A percentile compares a stretch with the other conserved stretches of the same genome.
phyloP scores from a whole-genome alignment of 1,140 invertebrate species.

The Pemphigus obesinymphae region DNA sequence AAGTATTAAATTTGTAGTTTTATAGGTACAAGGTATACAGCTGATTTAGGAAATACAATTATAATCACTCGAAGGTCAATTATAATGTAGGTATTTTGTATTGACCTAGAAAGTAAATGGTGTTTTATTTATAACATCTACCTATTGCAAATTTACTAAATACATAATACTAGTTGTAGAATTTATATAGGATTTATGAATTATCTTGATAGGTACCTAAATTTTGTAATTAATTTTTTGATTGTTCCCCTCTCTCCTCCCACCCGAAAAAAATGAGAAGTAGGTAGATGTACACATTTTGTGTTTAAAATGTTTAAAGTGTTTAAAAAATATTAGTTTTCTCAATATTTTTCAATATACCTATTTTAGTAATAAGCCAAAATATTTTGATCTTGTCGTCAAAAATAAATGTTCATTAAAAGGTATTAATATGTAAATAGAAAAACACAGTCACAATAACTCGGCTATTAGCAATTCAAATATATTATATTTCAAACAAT shows the following conservation, averaged over 20 bases:
- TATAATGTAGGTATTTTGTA: neutral
- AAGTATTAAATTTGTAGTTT: neutral
- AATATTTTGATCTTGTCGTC: neutral
- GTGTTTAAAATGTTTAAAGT: neutral
- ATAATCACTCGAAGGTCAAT: neutral
- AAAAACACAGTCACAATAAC: neutral
- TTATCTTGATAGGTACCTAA: too few species aligned
- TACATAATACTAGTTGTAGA: too few species aligned
- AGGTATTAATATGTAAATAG: neutral
- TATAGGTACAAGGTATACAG: neutral
- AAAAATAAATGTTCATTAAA: neutral
- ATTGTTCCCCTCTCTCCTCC: too few species aligned
- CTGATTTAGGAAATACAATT: neutral
- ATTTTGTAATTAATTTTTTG: too few species aligned
- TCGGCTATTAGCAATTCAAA: neutral
- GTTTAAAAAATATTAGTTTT: neutral
- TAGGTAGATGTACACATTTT: neutral
- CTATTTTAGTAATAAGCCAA: neutral
- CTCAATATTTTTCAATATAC: neutral
- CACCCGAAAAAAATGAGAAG: too few species aligned
- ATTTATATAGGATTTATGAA: too few species aligned
- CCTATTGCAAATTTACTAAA: neutral
- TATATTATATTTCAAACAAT: neutral
- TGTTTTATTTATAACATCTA: neutral
- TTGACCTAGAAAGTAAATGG: neutral